phyloP scores from a whole-genome alignment of 2,888 invertebrate species.

The Diloba caeruleocephala region DNA sequence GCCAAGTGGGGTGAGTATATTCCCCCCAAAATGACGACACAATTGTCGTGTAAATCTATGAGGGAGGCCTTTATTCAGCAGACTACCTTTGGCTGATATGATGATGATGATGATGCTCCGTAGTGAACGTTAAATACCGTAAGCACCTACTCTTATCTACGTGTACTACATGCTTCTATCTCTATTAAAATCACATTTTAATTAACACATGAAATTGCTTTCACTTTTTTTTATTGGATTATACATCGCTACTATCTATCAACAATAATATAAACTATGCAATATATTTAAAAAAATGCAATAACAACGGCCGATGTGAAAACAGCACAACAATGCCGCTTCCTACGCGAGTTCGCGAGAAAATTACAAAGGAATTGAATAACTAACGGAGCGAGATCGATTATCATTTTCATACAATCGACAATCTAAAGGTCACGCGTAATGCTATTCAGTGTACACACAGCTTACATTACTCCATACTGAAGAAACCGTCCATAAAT shows the following conservation, averaged over 20 bases:
- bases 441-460: constrained; percentile 81
- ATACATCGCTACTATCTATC: constrained; percentile 12
- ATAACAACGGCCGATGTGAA: constrained; percentile 52
- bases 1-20: no score
- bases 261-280: constrained; percentile 6
- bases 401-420: constrained; percentile 87
- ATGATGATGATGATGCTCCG: no score
- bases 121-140: no score
- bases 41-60: no score
- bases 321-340: constrained; percentile 50
- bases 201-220: constrained; percentile 45
- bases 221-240: constrained; percentile 11
- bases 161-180: constrained; percentile 40
- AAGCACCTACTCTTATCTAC: constrained; percentile 50
- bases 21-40: no score
- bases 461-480: constrained; percentile 73
- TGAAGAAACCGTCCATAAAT: constrained; percentile 76
- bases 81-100: no score
- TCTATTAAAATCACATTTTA: constrained; percentile 44
- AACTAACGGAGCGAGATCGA: constrained; percentile 79
- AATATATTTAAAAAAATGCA: constrained; percentile 26
- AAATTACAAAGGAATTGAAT: constrained; percentile 74
- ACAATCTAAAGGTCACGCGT: constrained; percentile 86
- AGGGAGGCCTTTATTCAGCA: no score
- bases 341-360: constrained; percentile 62